phyloP scores from a whole-genome alignment of 2,797 vertebrate genomes.

The Tadarida brasiliensis region DNA sequence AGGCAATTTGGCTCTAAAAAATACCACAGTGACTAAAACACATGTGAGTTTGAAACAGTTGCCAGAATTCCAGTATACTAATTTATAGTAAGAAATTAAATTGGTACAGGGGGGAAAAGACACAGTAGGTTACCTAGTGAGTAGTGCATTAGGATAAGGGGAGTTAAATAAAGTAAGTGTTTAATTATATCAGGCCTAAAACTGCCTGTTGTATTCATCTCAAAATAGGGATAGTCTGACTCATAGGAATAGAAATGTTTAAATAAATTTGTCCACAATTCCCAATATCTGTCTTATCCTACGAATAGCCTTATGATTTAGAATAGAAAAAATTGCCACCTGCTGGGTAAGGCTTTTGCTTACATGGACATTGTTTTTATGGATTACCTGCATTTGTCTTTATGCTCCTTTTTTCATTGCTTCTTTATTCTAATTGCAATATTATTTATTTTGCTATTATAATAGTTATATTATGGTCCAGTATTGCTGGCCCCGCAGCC shows the following conservation, averaged over 20 bases:
- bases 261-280: background rate
- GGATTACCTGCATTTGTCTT: background rate
- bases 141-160: background rate
- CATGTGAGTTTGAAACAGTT: background rate
- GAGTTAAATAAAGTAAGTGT: background rate
- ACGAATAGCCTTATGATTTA: background rate
- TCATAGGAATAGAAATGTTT: background rate
- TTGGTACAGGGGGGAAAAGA: background rate
- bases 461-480: background rate
- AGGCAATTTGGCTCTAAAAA: background rate
- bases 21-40: slow-evolving; percentile 9
- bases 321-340: background rate
- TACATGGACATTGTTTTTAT: background rate
- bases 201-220: background rate
- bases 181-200: background rate
- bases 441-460: background rate
- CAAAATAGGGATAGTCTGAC: background rate
- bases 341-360: background rate
- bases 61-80: background rate
- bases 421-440: background rate
- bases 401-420: slow-evolving; percentile 8
- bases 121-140: background rate
- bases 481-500: background rate
- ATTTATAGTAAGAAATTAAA: background rate
- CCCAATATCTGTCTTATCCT: background rate